A percentile compares a stretch with the other conserved stretches of the same genome.
phyloP scores from a whole-genome alignment of 2,797 vertebrate genomes.

The Sparus aurata region DNA sequence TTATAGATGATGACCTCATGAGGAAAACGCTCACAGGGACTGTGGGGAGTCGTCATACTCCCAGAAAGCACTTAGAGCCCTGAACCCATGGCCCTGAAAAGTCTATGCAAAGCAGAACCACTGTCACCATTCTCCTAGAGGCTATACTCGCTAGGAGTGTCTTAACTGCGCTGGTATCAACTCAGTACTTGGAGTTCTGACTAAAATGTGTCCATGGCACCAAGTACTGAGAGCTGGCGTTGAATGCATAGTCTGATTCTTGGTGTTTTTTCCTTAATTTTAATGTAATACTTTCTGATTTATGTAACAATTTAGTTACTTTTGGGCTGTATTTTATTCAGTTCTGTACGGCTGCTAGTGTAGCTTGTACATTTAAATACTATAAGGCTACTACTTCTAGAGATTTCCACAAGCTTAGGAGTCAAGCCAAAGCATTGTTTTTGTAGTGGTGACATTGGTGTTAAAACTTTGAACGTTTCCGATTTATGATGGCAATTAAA shows the following conservation, averaged over 20 bases:
- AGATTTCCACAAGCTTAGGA: conserved; percentile 4
- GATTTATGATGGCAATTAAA: too few relatives aligned
- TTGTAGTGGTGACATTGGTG: background rate
- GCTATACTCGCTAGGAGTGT: conserved; percentile 18
- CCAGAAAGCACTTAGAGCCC: conserved; percentile 66
- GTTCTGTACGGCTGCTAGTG: background rate
- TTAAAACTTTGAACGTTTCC: background rate
- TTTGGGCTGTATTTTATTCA: background rate
- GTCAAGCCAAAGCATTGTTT: background rate
- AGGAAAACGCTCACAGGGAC: conserved; percentile 44
- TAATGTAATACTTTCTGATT: background rate
- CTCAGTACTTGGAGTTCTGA: background rate
- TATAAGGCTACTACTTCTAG: too few relatives aligned
- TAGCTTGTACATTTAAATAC: background rate
- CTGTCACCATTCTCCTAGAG: conserved; percentile 10
- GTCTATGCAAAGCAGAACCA: conserved; percentile 43
- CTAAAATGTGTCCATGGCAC: conserved; percentile 4
- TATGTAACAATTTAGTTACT: background rate
- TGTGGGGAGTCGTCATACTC: conserved; percentile 53
- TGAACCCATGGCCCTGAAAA: conserved; percentile 54
- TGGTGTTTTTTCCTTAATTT: background rate
- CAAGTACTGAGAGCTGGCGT: conserved; percentile 8
- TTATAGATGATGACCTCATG: conserved; percentile 57
- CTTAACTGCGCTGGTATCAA: conserved; percentile 19
- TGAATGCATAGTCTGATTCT: background rate